Base-by-base conservation (phyloP, 2,888 invertebrate genomes). In the Protophormia terraenovae region DNA sequence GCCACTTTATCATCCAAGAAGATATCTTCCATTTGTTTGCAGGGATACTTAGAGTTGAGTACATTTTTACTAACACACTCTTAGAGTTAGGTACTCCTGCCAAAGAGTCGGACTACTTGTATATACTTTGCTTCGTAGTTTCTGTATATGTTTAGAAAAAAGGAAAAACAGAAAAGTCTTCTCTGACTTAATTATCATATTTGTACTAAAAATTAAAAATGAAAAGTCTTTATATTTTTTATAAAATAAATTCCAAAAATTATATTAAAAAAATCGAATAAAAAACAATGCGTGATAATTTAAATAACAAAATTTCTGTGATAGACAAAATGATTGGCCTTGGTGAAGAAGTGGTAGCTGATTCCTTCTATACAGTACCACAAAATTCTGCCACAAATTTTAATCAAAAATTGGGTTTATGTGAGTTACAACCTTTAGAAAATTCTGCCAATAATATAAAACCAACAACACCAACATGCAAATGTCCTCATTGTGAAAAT, bases 401-500 rank as follows among this genome's bases (percentile, higher is more conserved):
- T 1, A 83, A 83, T 1, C 73, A 71, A 19, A 86, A 71, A 38
- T 19, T 79, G 24, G 86, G 72, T 27, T 50, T 76, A 5, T 24
- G 24, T 38, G 77, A 80, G 10, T 5, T 24, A 1, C 12, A 69
- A 6, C 60, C 79, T 14, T 1, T 45, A 16, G 82, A 72, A 35
- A 83, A 77, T 14, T 35, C 84, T 50, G 14, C 62, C 22, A 12
- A 27, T 10, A 19, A 64, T 16, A 7, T 19, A 0, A 58, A 55
- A 47, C 50, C 72, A 55, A 41, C 72, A 55, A 41, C 38, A n/a
- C 7, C 62, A 3, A 85, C 73, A 72, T 76, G 79, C 45, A 89
- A 88, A 62, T 91, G 91, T 53, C 87, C 87, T 3, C 89, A 91
- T 66, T 91, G 91, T 64, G 90, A 90, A 62, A 90, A 89, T 58